phyloP scores from a whole-genome alignment of 1,140 invertebrate genomes.

The Drosophila lini region DNA sequence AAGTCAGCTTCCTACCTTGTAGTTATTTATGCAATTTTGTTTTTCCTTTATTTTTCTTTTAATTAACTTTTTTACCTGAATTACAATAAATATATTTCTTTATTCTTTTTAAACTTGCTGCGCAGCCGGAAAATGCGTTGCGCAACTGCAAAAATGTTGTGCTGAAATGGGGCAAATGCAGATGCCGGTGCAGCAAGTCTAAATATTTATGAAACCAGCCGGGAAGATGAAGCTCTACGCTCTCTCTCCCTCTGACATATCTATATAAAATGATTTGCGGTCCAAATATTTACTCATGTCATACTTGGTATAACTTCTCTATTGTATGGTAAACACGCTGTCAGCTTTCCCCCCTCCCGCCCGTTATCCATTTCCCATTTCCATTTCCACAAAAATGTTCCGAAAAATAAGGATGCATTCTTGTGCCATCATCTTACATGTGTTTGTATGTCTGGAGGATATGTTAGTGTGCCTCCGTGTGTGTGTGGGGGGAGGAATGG shows the following conservation, averaged over 20 bases:
- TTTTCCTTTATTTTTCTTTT: too few species aligned
- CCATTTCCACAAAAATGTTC: conserved; percentile 12
- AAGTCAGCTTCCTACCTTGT: not conserved
- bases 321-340: conserved; percentile 48
- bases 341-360: conserved; percentile 7
- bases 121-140: conserved; percentile 24
- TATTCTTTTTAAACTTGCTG: conserved; percentile 15
- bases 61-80: too few species aligned
- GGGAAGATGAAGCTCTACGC: not conserved
- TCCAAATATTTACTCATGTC: conserved; percentile 46
- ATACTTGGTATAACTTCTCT: conserved; percentile 33
- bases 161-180: not conserved
- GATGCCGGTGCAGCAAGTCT: conserved; percentile 9
- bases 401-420: conserved; percentile 25
- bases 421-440: conserved; percentile 10
- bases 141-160: conserved; percentile 17
- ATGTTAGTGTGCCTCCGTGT: not conserved
- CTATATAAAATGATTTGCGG: conserved; percentile 24
- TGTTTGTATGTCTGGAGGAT: conserved; percentile 7
- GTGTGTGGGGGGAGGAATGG: not conserved
- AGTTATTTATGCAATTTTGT: too few species aligned
- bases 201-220: conserved; percentile 34
- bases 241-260: conserved; percentile 8
- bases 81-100: too few species aligned
- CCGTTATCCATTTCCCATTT: conserved; percentile 6